Percentiles rank a stretch among this genome's conserved stretches.
Evolutionary conservation across 2,113 vertebrate species (phyloP).

Genomic region (Mirza zaza): DNA sequence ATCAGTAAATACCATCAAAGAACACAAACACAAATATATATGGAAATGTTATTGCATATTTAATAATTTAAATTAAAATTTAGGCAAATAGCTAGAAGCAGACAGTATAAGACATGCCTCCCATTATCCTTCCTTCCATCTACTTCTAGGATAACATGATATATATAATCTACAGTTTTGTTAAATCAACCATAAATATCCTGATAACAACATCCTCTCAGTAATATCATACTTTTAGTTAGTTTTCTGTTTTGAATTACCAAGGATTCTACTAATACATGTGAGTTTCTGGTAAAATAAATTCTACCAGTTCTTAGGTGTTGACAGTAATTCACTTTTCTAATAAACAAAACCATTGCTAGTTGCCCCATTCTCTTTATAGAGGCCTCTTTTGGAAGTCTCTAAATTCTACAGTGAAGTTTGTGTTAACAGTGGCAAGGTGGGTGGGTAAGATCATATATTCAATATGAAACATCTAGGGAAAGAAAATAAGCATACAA

Average conservation of each 20-base stretch:
- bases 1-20: background rate
- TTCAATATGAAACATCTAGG: background rate
- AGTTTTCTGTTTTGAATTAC: background rate
- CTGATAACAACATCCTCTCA: background rate
- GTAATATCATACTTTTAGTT: background rate
- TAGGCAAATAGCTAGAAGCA: background rate
- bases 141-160: background rate
- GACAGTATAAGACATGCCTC: background rate
- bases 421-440: background rate
- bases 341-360: background rate
- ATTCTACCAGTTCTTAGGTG: background rate
- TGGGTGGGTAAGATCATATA: background rate
- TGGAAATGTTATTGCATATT: background rate
- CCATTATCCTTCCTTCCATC: background rate
- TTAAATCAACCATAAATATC: background rate
- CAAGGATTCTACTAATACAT: background rate
- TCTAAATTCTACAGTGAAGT: background rate
- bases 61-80: background rate
- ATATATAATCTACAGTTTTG: background rate
- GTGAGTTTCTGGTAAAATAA: background rate
- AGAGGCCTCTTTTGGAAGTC: background rate
- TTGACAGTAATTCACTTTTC: background rate
- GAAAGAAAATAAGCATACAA: background rate
- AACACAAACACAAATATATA: background rate
- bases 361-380: background rate